Evolutionary conservation across 2,888 invertebrate species (phyloP), one percentile per base, ranked within the genome.

Genomic region (Hirtodrosophila cameraria): DNA sequence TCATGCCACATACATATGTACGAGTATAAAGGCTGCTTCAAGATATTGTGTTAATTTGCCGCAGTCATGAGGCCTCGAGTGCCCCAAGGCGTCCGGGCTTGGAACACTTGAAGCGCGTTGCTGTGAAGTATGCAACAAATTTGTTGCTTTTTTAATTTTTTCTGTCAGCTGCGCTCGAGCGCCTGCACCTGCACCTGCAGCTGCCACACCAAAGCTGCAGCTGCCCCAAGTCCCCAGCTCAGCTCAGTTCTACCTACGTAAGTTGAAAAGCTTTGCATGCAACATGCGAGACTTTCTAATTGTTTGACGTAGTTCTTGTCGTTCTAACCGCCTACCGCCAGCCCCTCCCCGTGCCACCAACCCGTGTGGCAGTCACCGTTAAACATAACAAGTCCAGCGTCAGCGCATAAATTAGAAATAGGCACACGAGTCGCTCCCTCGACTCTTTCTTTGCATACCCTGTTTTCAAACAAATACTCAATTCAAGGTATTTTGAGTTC

Each of bases 31-130:
- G 33, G 13, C 25, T 30, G 50, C 54, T 45, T 39, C 54, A 83
- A 83, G 77, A 70, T 77, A 61, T 84, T 79, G 81, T 84, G 81
- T 82, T 86, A 84, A 82, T 82, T 86, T 86, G 84, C 84, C 65
- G 60, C 75, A 84, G 84, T 75, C 78, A 81, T 77, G 86, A 74
- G 75, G 61, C 65, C 49, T 36, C 36, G 61, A 49, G 53, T 45
- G 39, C 31, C 39, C 38, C 12, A 5, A 11, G 28, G 54, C 61
- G 30, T 30, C 45, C 33, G 49, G 64, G 23, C 23, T 6, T 8
- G 23, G 23, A 1, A 23, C 62, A 75, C 73, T 73, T 73, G 66
- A 79, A 64, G 78, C 82, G 82, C 70, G 77, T 76, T 66, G 82
- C 86, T 65, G 59, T 64, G 60, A 74, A 76, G 77, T 80, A 76